These are phyloP conservation scores for Caranx ignobilis DNA, from an alignment of 2,113 vertebrate species.

Conservation along the genomic window DNA sequence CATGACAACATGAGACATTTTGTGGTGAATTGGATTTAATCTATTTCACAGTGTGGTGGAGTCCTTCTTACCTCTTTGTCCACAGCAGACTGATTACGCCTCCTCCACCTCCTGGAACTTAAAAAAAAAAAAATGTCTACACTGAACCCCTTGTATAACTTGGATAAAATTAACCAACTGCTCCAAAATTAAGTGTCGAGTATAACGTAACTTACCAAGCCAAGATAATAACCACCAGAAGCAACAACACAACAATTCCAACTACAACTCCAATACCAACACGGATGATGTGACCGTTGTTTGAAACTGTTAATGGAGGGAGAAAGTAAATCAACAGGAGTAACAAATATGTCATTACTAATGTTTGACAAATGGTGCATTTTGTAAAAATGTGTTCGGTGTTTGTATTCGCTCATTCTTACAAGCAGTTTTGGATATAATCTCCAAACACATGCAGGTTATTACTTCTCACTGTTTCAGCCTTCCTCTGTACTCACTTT, in stretches of 20 bases:
- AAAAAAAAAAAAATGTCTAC: not conserved
- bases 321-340: not conserved
- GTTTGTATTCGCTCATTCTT: not conserved
- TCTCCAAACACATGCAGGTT: not conserved
- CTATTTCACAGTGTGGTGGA: not conserved
- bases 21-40: not conserved
- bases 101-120: slow-evolving; percentile 15
- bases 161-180: not conserved
- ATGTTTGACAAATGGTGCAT: not conserved
- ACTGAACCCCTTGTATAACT: not conserved
- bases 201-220: slow-evolving; percentile 38
- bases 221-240: slow-evolving; percentile 44
- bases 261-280: slow-evolving; percentile 33
- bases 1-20: not conserved
- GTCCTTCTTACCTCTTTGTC: slow-evolving; percentile 28
- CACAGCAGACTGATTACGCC: not conserved
- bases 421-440: not conserved
- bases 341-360: not conserved
- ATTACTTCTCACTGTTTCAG: not conserved
- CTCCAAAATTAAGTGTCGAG: not conserved
- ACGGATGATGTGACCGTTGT: slow-evolving; percentile 2
- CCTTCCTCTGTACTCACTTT: slow-evolving; percentile 21
- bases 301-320: not conserved
- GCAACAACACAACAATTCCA: slow-evolving; percentile 16
- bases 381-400: not conserved